A percentile compares a stretch with the other conserved stretches of the same genome.
These are phyloP conservation scores for Orbicella faveolata DNA, from an alignment of 64 coral and sea anemone species.

Conservation along the genomic window DNA sequence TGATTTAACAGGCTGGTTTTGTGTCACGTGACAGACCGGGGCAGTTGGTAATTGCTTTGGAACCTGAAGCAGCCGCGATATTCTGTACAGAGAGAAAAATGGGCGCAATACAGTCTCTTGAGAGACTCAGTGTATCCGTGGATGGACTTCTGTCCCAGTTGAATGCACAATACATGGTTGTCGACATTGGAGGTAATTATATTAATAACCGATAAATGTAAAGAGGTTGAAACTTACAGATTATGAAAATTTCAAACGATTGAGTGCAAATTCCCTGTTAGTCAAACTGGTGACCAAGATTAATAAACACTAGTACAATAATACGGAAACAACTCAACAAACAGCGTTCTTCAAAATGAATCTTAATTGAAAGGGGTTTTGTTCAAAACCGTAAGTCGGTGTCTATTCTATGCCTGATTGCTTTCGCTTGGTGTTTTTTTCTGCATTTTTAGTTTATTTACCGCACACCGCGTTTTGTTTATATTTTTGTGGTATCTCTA, in stretches of 20 bases:
- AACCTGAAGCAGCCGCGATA: slow-evolving; percentile 10
- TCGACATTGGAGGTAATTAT: slow-evolving; percentile 5
- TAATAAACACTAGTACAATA: too few relatives aligned
- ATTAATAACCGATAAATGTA: not conserved
- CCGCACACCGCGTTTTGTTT: too few relatives aligned
- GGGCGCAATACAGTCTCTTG: not conserved
- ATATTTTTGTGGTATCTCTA: too few relatives aligned
- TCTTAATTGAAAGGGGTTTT: too few relatives aligned
- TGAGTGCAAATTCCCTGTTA: not conserved
- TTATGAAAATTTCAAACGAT: not conserved
- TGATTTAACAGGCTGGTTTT: not conserved
- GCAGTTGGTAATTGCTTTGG: slow-evolving; percentile 7
- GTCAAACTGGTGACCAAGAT: too few relatives aligned
- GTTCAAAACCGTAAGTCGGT: too few relatives aligned
- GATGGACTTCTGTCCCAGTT: not conserved
- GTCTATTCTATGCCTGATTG: too few relatives aligned
- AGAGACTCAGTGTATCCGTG: not conserved
- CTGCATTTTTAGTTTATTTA: too few relatives aligned
- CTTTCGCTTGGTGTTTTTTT: too few relatives aligned
- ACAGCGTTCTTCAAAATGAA: too few relatives aligned
- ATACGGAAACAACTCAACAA: too few relatives aligned
- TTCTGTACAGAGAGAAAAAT: slow-evolving; percentile 18
- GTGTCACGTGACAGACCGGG: not conserved
- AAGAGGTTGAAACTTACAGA: too few relatives aligned
- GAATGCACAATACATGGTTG: slow-evolving; percentile 20